Base-by-base conservation (phyloP, 2,888 invertebrate genomes). In the Hemicrepidius hirtus region DNA sequence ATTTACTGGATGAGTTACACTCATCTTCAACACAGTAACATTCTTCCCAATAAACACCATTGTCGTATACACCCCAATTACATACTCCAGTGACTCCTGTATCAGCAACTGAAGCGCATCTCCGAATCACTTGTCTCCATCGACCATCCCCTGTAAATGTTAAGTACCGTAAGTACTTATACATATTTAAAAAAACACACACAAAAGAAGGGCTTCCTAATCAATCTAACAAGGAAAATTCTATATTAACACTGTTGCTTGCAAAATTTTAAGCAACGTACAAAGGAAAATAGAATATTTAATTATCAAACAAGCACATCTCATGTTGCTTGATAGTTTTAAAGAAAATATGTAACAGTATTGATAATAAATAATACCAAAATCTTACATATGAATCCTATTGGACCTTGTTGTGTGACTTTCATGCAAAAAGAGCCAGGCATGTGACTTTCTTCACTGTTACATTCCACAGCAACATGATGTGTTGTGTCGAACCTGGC, bases 401-500 rank as follows among this genome's bases (percentile, higher is more conserved):
- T 92, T 0, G 97, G 97, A 71, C 98, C 95, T 85, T 98, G 98
- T 81, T 97, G 96, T 0, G 96, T 94, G 21, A 95, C 90, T 88
- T 98, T 98, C 90, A 97, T 95, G 85, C 98, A 98, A 86, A 98
- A 98, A 1, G 97, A 96, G 6, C 98, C 98, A 20, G 97, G 97
- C 88, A 95, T 95, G 77, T 95, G 91, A 44, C 97, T 96, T 85
- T 98, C 97, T 83, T 97, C 97, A 83, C 95, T 96, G 83, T 93
- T 95, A 85, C 98, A 98, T 82, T 98, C 97, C 1, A 97, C 93
- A 9, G 97, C 92, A 78, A 97, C 95, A 84, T 98, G 95, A 76
- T 93, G 91, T 12, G 93, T 90, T 80, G 90, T 92, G 84, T 98
- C 95, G 84, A 98, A 98, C 78, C 88, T 91, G 76, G 90, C 91